These are phyloP conservation scores for Leptestheria dahalacensis DNA, from an alignment of 1,140 invertebrate species.

Conservation along the genomic window DNA sequence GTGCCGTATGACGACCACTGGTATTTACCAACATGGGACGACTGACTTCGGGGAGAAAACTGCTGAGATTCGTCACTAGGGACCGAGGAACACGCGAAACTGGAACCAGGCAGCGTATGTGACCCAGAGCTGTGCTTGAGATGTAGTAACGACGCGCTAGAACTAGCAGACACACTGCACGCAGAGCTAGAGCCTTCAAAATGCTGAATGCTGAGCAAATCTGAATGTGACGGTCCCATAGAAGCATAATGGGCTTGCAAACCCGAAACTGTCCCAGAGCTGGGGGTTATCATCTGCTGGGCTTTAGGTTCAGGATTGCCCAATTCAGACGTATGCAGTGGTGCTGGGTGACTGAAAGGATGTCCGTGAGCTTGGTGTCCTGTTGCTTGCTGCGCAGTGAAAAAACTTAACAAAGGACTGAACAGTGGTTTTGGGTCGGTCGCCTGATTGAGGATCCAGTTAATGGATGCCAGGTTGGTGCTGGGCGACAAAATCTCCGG, in stretches of 20 bases:
- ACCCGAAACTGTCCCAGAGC: background rate
- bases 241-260: background rate
- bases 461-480: conserved; percentile 13
- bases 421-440: conserved; percentile 38
- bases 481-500: conserved; percentile 20
- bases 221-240: background rate
- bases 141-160: background rate
- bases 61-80: background rate
- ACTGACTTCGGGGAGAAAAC: background rate
- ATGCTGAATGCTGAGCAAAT: background rate
- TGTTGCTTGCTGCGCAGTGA: conserved; percentile 26
- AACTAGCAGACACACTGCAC: background rate
- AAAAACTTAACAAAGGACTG: conserved; percentile 36
- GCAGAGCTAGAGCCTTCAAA: background rate
- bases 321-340: too few relatives aligned
- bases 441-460: conserved; percentile 12
- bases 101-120: background rate
- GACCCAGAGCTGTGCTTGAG: background rate
- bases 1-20: background rate
- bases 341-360: conserved; percentile 26
- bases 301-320: background rate
- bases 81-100: background rate
- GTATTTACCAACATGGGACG: background rate
- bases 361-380: conserved; percentile 21
- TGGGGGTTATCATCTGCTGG: background rate